A percentile compares a stretch with the other conserved stretches of the same genome.
Evolutionary conservation across 1,140 invertebrate species (phyloP).

Genomic region (Lethocerus indicus): DNA sequence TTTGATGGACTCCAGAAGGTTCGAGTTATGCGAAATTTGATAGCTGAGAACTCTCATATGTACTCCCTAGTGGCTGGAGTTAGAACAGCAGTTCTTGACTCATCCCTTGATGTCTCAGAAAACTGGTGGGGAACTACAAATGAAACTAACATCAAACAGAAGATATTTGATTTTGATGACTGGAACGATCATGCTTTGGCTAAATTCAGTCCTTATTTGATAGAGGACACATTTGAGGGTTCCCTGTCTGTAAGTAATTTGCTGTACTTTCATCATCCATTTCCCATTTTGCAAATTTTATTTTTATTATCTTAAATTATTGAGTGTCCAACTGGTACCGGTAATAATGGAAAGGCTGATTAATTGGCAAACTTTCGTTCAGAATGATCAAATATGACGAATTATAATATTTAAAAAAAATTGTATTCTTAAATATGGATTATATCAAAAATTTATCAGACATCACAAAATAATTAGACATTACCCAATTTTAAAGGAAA

Average conservation of each 20-base stretch:
- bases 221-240: constrained; percentile 52
- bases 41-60: constrained; percentile 71
- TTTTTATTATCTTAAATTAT: no score
- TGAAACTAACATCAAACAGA: constrained; percentile 49
- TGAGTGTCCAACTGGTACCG: no score
- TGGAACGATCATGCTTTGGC: constrained; percentile 97
- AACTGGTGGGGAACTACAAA: constrained; percentile 92
- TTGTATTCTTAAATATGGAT: no score
- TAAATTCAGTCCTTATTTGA: constrained; percentile 71
- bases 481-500: no score
- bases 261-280: no score
- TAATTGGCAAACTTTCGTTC: no score
- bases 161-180: constrained; percentile 98
- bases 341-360: no score
- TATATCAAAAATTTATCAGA: no score
- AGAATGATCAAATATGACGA: no score
- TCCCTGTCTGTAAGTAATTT: constrained; percentile 39
- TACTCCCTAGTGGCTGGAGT: constrained; percentile 90
- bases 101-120: constrained; percentile 68
- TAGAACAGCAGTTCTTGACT: constrained; percentile 70
- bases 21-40: constrained; percentile 74
- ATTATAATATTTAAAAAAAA: no score
- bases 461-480: no score
- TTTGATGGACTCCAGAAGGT: constrained; percentile 92
- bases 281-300: no score